These are phyloP conservation scores for Peribatodes rhomboidaria DNA, from an alignment of 2,888 invertebrate species.

Conservation along the genomic window DNA sequence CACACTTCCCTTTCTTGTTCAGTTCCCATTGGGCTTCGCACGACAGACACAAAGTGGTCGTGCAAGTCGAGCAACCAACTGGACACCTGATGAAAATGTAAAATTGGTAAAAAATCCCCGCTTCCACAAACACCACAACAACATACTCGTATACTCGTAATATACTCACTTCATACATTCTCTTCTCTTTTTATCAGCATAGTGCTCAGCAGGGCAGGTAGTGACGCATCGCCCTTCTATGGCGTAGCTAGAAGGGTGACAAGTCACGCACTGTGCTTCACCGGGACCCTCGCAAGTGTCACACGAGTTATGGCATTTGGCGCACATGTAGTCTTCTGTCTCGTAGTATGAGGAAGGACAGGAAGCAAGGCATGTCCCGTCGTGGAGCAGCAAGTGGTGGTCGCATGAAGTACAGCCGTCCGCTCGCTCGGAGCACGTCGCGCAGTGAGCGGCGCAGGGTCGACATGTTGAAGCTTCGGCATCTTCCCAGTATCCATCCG, in stretches of 20 bases:
- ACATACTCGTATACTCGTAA: background rate
- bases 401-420: constrained; percentile 95
- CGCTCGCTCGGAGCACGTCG: constrained; percentile 93
- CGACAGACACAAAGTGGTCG: constrained; percentile 90
- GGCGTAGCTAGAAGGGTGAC: constrained; percentile 90
- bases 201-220: constrained; percentile 91
- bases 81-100: constrained; percentile 85
- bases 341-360: constrained; percentile 94
- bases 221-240: constrained; percentile 90
- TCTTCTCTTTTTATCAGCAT: constrained; percentile 91
- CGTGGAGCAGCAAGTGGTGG: constrained; percentile 93
- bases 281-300: constrained; percentile 93
- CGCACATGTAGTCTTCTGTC: constrained; percentile 95
- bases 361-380: constrained; percentile 93
- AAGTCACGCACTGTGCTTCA: constrained; percentile 93
- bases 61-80: constrained; percentile 92
- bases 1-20: constrained; percentile 91
- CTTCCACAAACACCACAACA: background rate
- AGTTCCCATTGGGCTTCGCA: constrained; percentile 92
- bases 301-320: constrained; percentile 92
- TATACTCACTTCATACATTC: constrained; percentile 89
- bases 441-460: constrained; percentile 95
- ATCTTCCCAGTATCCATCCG: constrained; percentile 93
- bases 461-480: constrained; percentile 91
- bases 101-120: constrained; percentile 20